Evolutionary conservation across 2,888 invertebrate genomes (phyloP).

Genomic region (Myathropa florea): DNA sequence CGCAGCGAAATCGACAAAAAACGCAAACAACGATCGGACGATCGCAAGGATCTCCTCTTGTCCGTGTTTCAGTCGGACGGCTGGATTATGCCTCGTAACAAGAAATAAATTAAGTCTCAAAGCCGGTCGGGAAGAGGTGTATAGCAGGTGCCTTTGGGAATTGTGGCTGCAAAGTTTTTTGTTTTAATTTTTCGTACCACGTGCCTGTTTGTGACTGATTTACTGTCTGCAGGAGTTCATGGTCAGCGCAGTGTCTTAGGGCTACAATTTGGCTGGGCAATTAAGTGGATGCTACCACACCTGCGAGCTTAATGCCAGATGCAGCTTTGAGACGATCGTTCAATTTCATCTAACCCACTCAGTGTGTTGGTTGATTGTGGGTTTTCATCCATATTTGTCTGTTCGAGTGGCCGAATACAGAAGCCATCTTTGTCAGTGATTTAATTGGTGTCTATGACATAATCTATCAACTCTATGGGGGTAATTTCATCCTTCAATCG

Average conservation of each 20-base stretch:
- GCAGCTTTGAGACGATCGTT: background rate
- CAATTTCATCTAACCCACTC: background rate
- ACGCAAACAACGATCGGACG: background rate
- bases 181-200: background rate
- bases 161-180: background rate
- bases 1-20: background rate
- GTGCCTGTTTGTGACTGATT: slow-evolving; percentile 26
- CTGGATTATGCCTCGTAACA: background rate
- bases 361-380: background rate
- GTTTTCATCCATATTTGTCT: background rate
- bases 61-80: background rate
- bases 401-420: background rate
- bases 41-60: background rate
- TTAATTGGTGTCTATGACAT: background rate
- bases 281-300: slow-evolving; percentile 1
- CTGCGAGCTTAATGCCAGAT: background rate
- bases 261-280: background rate
- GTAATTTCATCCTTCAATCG: background rate
- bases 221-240: slow-evolving; percentile 19
- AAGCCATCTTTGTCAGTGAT: too few species aligned
- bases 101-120: slow-evolving; percentile 3
- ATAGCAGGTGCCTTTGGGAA: slow-evolving; percentile 13
- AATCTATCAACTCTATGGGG: background rate
- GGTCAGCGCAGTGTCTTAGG: slow-evolving; percentile 20
- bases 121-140: background rate